phyloP scores from a whole-genome alignment of 1,140 invertebrate genomes.

The Drosophila trapezifrons region DNA sequence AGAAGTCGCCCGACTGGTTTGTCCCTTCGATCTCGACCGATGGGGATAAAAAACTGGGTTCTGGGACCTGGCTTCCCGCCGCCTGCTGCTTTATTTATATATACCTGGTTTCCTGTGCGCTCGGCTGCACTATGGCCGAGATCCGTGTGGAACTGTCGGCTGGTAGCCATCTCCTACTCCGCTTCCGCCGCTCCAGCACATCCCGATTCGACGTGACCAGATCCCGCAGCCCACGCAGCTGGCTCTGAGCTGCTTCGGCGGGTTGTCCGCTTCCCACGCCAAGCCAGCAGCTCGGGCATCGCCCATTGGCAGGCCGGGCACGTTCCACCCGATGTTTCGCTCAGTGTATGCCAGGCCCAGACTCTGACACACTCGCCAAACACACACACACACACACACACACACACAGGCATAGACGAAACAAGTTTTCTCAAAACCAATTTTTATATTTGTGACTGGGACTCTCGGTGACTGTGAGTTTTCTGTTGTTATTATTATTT shows the following conservation, averaged over 20 bases:
- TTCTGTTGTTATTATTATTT: slow-evolving; percentile 48
- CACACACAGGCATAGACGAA: slow-evolving; percentile 54
- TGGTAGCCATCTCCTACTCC: slow-evolving; percentile 24
- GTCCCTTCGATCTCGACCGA: slow-evolving; percentile 48
- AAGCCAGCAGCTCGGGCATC: slow-evolving; percentile 18
- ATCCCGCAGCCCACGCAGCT: slow-evolving; percentile 52
- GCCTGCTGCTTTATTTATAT: slow-evolving; percentile 31
- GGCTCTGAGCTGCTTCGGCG: slow-evolving; percentile 10
- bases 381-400: slow-evolving; percentile 12
- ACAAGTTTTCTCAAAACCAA: slow-evolving; percentile 76
- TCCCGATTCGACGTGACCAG: slow-evolving; percentile 12
- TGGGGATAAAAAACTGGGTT: slow-evolving; percentile 35
- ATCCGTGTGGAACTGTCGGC: slow-evolving; percentile 16
- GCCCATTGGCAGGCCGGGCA: slow-evolving; percentile 61
- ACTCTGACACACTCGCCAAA: slow-evolving; percentile 35
- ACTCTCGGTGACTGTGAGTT: slow-evolving; percentile 68
- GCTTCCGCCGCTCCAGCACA: slow-evolving; percentile 20
- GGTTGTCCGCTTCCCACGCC: slow-evolving; percentile 60
- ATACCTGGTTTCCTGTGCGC: slow-evolving; percentile 41
- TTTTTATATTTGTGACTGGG: slow-evolving; percentile 67
- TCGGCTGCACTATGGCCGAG: slow-evolving; percentile 1
- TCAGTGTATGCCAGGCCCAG: slow-evolving; percentile 60
- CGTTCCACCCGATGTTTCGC: slow-evolving; percentile 56
- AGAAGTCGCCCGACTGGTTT: slow-evolving; percentile 80
- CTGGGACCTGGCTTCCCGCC: slow-evolving; percentile 21